A percentile compares a stretch with the other conserved stretches of the same genome.
Evolutionary conservation across 2,888 invertebrate genomes (phyloP).

Genomic region (Ryuthela nishihirai): DNA sequence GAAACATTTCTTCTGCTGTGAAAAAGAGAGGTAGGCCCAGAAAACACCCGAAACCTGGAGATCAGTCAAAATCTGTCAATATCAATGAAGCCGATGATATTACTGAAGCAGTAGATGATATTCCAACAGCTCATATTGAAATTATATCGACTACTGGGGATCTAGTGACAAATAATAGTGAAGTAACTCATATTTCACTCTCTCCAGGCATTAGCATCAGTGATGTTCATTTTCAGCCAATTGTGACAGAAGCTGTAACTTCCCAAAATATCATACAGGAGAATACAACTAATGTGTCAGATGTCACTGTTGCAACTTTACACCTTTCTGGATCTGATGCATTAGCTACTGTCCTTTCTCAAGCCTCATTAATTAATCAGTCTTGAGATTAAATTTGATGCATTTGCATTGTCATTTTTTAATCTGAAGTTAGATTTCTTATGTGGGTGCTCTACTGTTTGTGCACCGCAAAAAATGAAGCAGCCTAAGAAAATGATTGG

Average conservation of each 20-base stretch:
- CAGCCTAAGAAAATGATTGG: too few species aligned
- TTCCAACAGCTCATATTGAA: constrained; percentile 41
- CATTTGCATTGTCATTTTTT: too few species aligned
- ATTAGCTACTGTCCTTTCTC: too few species aligned
- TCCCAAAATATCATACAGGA: too few species aligned
- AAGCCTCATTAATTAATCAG: too few species aligned
- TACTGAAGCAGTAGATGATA: constrained; percentile 23
- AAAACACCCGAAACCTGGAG: not conserved
- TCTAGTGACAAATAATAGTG: constrained; percentile 4
- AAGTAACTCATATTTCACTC: constrained; percentile 23
- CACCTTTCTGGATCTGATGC: constrained; percentile 14
- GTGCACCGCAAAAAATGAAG: too few species aligned
- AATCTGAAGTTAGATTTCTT: too few species aligned
- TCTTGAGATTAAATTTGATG: too few species aligned
- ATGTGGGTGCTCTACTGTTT: too few species aligned
- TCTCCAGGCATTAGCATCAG: constrained; percentile 12
- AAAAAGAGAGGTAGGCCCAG: constrained; percentile 6
- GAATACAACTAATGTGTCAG: constrained; percentile 7
- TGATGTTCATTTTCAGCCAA: constrained; percentile 18
- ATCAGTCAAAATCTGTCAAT: not conserved
- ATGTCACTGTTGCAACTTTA: constrained; percentile 12
- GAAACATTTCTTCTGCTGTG: not conserved
- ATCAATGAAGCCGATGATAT: not conserved
- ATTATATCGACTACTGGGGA: constrained; percentile 32
- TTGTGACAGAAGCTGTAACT: constrained; percentile 10